phyloP scores from a whole-genome alignment of 2,888 invertebrate species.

The Peribatodes rhomboidaria region DNA sequence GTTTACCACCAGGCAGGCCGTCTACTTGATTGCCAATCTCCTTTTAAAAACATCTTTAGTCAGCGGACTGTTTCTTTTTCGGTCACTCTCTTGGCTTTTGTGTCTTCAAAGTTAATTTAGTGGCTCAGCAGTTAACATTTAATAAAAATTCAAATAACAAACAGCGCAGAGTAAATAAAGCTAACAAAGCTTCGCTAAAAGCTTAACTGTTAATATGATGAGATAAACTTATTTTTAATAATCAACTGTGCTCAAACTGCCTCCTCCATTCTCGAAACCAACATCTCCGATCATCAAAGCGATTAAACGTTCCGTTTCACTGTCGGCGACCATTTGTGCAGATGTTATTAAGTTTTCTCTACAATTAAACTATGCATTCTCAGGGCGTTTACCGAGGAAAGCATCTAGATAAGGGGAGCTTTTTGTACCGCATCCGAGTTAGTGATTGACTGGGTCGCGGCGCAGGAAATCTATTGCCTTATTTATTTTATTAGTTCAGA shows the following conservation, averaged over 20 bases:
- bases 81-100: too few species aligned
- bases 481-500: conserved; percentile 18
- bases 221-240: too few species aligned
- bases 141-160: too few species aligned
- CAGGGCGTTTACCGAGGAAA: conserved; percentile 58
- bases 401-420: conserved; percentile 34
- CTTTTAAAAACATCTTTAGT: too few species aligned
- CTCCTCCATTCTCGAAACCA: conserved; percentile 44
- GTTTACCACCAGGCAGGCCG: too few species aligned
- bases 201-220: too few species aligned
- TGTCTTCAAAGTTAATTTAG: too few species aligned
- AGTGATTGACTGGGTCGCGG: conserved; percentile 19
- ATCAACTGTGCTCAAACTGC: conserved; percentile 26
- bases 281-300: conserved; percentile 25
- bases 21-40: too few species aligned
- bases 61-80: too few species aligned
- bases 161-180: too few species aligned
- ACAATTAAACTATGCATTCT: conserved; percentile 70
- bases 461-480: conserved; percentile 18
- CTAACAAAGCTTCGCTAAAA: too few species aligned
- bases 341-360: conserved; percentile 74
- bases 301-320: conserved; percentile 51
- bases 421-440: conserved; percentile 21
- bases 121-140: too few species aligned
- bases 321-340: conserved; percentile 58